Percentiles rank a stretch among this genome's conserved stretches.
Evolutionary conservation across 2,888 invertebrate species (phyloP).

Genomic region (Philereme vetulata): DNA sequence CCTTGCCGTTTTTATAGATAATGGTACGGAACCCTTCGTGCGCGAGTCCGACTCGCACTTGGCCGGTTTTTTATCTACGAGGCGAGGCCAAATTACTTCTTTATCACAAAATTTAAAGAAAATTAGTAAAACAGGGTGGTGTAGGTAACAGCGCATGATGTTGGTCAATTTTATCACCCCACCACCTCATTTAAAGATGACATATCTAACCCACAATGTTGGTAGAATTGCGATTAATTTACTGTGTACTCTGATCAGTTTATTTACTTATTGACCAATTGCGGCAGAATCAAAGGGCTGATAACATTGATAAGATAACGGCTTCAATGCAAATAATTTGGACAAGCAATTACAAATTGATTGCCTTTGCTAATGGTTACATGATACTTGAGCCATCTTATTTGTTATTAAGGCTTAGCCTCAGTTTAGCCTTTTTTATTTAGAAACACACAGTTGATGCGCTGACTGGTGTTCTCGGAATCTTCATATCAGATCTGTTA

Average conservation of each 20-base stretch:
- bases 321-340: slow-evolving; percentile 25
- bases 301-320: slow-evolving; percentile 25
- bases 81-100: too few relatives aligned
- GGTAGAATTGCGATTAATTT: slow-evolving; percentile 30
- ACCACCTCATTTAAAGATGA: slow-evolving; percentile 42
- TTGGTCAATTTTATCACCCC: slow-evolving; percentile 36
- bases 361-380: slow-evolving; percentile 30
- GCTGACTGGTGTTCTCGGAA: too few relatives aligned
- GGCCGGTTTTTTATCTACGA: too few relatives aligned
- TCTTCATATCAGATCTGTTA: too few relatives aligned
- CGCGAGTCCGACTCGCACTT: too few relatives aligned
- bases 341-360: slow-evolving; percentile 43
- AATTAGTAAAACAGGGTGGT: too few relatives aligned
- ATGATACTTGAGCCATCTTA: slow-evolving; percentile 5
- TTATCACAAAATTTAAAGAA: too few relatives aligned
- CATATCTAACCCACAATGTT: slow-evolving; percentile 29
- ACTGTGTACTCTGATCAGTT: slow-evolving; percentile 28
- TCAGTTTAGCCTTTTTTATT: too few relatives aligned
- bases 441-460: too few relatives aligned
- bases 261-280: slow-evolving; percentile 44
- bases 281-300: slow-evolving; percentile 36
- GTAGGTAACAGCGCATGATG: neutral
- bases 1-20: too few relatives aligned
- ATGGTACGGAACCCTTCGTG: too few relatives aligned
- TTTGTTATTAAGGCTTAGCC: too few relatives aligned